Percentiles rank a stretch among this genome's conserved stretches.
Evolutionary conservation across 2,113 vertebrate genomes (phyloP).

Genomic region (Tetrax tetrax): DNA sequence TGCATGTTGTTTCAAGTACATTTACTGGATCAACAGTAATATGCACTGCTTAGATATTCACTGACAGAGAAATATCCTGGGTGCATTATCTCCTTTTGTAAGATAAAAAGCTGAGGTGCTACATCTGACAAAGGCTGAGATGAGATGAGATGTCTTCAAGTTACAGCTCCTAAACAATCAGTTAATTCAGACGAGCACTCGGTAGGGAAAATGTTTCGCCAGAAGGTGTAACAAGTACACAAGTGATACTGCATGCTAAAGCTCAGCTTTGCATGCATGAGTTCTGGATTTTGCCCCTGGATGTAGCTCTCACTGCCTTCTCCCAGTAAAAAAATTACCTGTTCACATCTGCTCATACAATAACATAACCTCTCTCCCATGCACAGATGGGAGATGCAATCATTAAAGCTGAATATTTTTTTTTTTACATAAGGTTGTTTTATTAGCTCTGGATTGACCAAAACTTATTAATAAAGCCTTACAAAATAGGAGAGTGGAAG

Average conservation of each 20-base stretch:
- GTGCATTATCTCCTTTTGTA: background rate
- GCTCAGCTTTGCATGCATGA: background rate
- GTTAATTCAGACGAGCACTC: background rate
- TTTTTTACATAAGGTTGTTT: background rate
- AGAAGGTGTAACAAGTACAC: background rate
- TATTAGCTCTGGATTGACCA: background rate
- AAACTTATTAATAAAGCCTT: background rate
- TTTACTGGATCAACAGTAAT: background rate
- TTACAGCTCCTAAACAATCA: background rate
- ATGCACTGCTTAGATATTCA: background rate
- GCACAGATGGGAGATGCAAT: background rate
- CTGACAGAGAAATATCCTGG: background rate
- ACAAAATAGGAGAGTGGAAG: background rate
- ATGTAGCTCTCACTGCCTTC: background rate
- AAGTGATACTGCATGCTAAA: background rate
- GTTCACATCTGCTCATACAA: background rate
- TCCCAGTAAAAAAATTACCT: background rate
- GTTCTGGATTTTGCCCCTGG: background rate
- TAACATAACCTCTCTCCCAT: background rate
- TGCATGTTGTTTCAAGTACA: constrained; percentile 39
- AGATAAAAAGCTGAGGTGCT: background rate
- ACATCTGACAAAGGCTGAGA: background rate
- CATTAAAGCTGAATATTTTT: background rate
- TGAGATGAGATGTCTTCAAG: background rate
- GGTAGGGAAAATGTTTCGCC: background rate